A percentile compares a stretch with the other conserved stretches of the same genome.
Conservation (phyloP, 2,797 vertebrate genomes). For the Karalla daura region DNA sequence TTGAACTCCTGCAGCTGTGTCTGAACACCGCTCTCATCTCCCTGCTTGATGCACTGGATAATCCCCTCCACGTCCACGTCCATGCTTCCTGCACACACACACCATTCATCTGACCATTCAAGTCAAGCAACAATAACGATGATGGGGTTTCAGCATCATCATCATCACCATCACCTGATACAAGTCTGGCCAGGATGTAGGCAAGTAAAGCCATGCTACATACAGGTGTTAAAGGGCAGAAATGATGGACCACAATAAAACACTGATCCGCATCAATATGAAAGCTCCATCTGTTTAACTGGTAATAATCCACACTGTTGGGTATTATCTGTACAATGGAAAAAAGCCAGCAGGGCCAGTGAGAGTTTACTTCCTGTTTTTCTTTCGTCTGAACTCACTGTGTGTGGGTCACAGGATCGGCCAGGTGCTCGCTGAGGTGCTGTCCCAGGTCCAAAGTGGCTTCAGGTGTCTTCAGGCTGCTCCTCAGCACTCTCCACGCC, state of each 20-base stretch:
- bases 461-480: neutral
- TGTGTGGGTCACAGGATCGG: constrained; percentile 9
- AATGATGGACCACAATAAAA: neutral
- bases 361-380: neutral
- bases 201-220: no score
- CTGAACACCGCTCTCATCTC: constrained; percentile 76
- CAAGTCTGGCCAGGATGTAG: no score
- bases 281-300: neutral
- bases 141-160: neutral
- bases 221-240: neutral
- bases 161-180: no score
- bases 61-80: constrained; percentile 80
- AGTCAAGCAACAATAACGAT: constrained; percentile 47
- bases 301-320: neutral
- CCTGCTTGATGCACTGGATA: constrained; percentile 80
- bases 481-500: neutral
- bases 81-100: constrained; percentile 63
- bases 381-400: constrained; percentile 43
- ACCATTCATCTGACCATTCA: constrained; percentile 42
- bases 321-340: no score
- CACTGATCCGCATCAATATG: no score
- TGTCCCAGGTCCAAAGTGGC: constrained; percentile 12
- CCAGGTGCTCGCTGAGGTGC: constrained; percentile 10
- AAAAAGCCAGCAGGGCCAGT: no score
- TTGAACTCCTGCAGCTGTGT: constrained; percentile 79